Evolutionary conservation across 2,113 vertebrate genomes (phyloP), one percentile per base, ranked within the genome.

Genomic region (Suncus etruscus): DNA sequence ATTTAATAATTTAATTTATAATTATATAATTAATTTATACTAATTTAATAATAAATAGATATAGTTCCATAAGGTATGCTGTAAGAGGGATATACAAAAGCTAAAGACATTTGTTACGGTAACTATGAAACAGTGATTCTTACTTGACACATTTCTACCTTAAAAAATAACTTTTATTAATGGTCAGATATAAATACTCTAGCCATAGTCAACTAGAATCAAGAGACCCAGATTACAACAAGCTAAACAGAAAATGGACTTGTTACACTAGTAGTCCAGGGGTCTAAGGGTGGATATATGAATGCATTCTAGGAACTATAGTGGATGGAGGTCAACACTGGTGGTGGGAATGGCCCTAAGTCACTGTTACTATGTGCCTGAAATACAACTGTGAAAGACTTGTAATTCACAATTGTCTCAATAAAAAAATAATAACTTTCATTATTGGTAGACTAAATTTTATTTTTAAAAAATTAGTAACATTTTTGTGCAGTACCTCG

Each of bases 1-100:
- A 83, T 61, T 8, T 20, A 94, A 95, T 95, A 95, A 32, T 95
- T 97, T 97, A 97, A 97, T 97, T 97, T 94, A 96, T 39, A 65
- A 84, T 29, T 48, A 96, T 87, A 93, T 87, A 89, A 58, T 58
- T 58, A 58, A 58, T 15, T 39, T 58, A 20, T 20, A 58, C 3
- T 58, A 20, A 58, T 11, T 58, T 11, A 15, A 58, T 29, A 66
- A 29, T 66, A 66, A 66, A 10, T 66, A 61, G 18, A 61, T 6
- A 94, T 93, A 94, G 87, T 91, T 14, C 93, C 95, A 92, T 89
- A 86, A 93, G 66, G 77, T 88, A 95, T 93, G 92, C 73, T 95
- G 93, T 94, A 96, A 93, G 81, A 89, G 82, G 51, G 54, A 91
- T 94, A 94, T 96, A 94, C 68, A 94, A 90, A 79, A 66, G 94